A percentile compares a stretch with the other conserved stretches of the same genome.
These are phyloP conservation scores for Cheilosia grossa DNA, from an alignment of 2,888 invertebrate species.

Conservation along the genomic window DNA sequence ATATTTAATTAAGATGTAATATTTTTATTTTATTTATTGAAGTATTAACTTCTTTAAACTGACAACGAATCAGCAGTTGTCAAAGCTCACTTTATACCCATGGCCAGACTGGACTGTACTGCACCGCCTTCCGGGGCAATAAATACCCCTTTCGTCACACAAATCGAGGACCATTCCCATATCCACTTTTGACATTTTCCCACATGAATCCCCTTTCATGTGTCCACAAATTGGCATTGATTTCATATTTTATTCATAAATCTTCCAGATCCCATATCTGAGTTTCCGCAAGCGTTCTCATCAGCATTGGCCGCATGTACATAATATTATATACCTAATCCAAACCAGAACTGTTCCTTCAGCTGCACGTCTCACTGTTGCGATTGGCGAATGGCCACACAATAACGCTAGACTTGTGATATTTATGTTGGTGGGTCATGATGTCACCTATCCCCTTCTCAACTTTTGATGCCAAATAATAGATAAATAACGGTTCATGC, in stretches of 20 bases:
- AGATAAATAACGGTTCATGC: slow-evolving; percentile 69
- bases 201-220: slow-evolving; percentile 15
- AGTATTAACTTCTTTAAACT: no score
- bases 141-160: not conserved
- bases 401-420: slow-evolving; percentile 35
- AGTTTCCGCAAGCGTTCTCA: slow-evolving; percentile 37
- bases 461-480: slow-evolving; percentile 30
- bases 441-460: slow-evolving; percentile 60
- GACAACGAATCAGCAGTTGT: no score
- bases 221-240: slow-evolving; percentile 52
- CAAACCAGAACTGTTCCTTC: slow-evolving; percentile 24
- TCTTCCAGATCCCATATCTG: slow-evolving; percentile 39
- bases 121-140: no score
- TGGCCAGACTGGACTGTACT: no score
- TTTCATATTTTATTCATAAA: slow-evolving; percentile 68
- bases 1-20: no score
- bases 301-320: not conserved
- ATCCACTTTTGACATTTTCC: not conserved
- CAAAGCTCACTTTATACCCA: no score
- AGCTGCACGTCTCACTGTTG: not conserved
- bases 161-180: not conserved
- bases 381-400: slow-evolving; percentile 30
- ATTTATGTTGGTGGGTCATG: slow-evolving; percentile 70
- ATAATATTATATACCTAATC: slow-evolving; percentile 2
- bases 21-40: no score